Evolutionary conservation across 2,797 vertebrate species (phyloP).

Genomic region (Pachyuromys duprasi): DNA sequence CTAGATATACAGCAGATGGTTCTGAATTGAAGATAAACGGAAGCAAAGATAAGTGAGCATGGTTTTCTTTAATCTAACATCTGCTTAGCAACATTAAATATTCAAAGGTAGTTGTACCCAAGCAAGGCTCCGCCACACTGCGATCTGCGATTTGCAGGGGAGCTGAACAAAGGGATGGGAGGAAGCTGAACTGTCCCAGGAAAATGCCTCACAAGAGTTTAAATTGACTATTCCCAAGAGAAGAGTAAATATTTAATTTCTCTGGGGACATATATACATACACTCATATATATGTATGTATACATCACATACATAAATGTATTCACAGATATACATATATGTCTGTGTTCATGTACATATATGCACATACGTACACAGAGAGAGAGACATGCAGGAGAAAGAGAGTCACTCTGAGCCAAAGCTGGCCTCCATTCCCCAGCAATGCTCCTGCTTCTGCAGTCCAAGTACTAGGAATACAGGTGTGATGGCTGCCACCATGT

Average conservation of each 20-base stretch:
- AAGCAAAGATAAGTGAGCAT: slow-evolving; percentile 84
- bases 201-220: background rate
- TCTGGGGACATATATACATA: background rate
- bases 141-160: background rate
- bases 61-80: slow-evolving; percentile 73
- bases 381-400: background rate
- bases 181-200: background rate
- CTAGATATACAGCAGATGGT: slow-evolving; percentile 87
- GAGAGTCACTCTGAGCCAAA: background rate
- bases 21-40: slow-evolving; percentile 74
- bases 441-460: background rate
- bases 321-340: background rate
- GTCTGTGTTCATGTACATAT: background rate
- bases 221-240: slow-evolving; percentile 41
- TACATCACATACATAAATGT: background rate
- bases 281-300: too few species aligned
- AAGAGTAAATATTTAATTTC: background rate
- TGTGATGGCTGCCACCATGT: background rate
- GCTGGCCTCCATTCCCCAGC: background rate
- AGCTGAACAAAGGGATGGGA: background rate
- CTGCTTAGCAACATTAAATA: slow-evolving; percentile 67
- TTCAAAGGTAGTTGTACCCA: background rate
- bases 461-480: background rate
- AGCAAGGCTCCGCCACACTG: background rate
- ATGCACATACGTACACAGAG: slow-evolving; percentile 62